A percentile compares a stretch with the other conserved stretches of the same genome.
Evolutionary conservation across 2,888 invertebrate genomes (phyloP).

Genomic region (Dolomedes plantarius): DNA sequence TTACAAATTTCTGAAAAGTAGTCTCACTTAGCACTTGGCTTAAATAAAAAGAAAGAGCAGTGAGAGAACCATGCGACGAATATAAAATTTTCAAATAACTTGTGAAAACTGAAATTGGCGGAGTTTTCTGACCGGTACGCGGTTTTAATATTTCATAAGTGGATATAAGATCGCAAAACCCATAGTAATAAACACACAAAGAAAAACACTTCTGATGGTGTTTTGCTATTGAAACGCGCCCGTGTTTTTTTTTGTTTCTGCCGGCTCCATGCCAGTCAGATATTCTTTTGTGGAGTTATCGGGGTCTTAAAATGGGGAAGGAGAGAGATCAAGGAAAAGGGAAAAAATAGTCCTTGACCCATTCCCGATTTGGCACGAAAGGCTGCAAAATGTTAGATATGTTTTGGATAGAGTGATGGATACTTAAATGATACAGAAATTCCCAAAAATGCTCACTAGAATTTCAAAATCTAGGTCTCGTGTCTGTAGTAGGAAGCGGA

Average conservation of each 20-base stretch:
- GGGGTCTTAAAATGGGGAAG: not conserved
- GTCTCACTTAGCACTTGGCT: not conserved
- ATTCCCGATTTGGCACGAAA: not conserved
- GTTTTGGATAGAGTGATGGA: not conserved
- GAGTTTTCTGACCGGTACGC: not conserved
- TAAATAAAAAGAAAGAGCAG: not conserved
- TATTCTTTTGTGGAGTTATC: not conserved
- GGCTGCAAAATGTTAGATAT: not conserved
- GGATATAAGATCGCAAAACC: not conserved
- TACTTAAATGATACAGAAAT: not conserved
- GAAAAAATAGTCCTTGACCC: not conserved
- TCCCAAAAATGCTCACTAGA: not conserved
- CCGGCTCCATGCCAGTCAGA: not conserved
- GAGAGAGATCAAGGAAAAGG: too few relatives aligned
- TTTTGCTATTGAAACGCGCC: not conserved
- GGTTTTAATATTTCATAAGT: conserved; percentile 16
- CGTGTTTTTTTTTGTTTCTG: not conserved
- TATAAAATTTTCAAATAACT: not conserved
- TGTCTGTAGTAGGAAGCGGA: not conserved
- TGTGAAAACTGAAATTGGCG: not conserved
- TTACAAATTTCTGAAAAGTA: not conserved
- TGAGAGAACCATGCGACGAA: not conserved
- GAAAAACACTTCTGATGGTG: not conserved
- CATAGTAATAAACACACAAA: not conserved
- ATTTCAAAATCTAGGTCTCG: not conserved